phyloP scores from a whole-genome alignment of 1,140 invertebrate species.

The Potamilus streckersoni region DNA sequence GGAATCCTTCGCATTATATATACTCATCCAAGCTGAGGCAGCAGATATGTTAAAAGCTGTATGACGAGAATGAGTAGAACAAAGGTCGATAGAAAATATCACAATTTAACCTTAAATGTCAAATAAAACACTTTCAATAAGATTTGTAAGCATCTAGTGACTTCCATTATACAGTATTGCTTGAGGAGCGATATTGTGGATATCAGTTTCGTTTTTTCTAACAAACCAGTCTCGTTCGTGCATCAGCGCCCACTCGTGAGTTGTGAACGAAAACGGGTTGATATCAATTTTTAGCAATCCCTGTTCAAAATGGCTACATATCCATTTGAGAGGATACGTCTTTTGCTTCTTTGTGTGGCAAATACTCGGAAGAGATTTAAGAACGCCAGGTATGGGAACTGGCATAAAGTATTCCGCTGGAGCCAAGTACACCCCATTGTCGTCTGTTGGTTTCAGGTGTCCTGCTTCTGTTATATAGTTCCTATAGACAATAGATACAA shows the following conservation, averaged over 20 bases:
- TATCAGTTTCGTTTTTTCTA: conserved; percentile 43
- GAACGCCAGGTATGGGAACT: conserved; percentile 54
- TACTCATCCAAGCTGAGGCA: too few species aligned
- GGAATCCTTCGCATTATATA: too few species aligned
- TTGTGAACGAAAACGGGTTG: conserved; percentile 47
- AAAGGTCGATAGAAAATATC: too few species aligned
- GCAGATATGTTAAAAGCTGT: too few species aligned
- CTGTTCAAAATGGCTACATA: conserved; percentile 53
- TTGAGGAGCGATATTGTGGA: conserved; percentile 45
- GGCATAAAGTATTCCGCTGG: conserved; percentile 57
- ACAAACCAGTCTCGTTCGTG: conserved; percentile 49
- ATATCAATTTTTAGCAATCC: conserved; percentile 42
- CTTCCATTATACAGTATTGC: conserved; percentile 41
- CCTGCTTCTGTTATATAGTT: conserved; percentile 27
- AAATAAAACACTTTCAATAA: too few species aligned
- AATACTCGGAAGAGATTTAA: conserved; percentile 42
- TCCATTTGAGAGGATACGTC: conserved; percentile 41
- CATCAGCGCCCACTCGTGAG: conserved; percentile 62
- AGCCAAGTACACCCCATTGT: conserved; percentile 38
- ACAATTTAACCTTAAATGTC: too few species aligned
- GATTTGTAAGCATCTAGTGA: too few species aligned
- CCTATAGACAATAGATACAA: conserved; percentile 42
- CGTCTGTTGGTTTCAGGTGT: conserved; percentile 7
- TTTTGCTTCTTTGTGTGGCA: conserved; percentile 45
- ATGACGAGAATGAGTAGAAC: too few species aligned